Evolutionary conservation across 2,888 invertebrate genomes (phyloP).

Genomic region (Sphaeridia pumilis): DNA sequence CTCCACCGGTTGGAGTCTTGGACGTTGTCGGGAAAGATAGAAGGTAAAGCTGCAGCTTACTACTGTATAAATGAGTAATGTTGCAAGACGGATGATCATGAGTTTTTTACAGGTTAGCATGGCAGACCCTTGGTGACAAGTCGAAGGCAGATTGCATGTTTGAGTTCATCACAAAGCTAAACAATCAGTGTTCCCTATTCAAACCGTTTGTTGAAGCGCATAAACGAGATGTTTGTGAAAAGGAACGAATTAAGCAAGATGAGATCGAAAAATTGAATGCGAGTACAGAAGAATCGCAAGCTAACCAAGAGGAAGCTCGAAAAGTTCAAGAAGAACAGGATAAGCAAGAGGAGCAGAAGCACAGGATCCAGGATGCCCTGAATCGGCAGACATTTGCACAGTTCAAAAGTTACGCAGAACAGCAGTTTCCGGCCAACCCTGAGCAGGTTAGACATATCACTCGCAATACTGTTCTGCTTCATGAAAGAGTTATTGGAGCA

Average conservation of each 20-base stretch:
- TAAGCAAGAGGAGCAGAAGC: conserved; percentile 45
- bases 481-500: not conserved
- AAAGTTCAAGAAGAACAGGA: conserved; percentile 52
- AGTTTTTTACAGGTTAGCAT: conserved; percentile 55
- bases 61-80: not conserved
- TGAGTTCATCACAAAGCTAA: conserved; percentile 78
- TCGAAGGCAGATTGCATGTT: conserved; percentile 77
- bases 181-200: conserved; percentile 78
- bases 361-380: conserved; percentile 76
- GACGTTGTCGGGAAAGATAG: conserved; percentile 92
- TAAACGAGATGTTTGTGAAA: conserved; percentile 72
- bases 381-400: conserved; percentile 89
- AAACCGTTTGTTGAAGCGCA: conserved; percentile 84
- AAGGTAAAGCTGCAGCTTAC: conserved; percentile 43
- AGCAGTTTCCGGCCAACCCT: conserved; percentile 58
- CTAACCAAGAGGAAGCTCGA: conserved; percentile 54
- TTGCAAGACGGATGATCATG: not conserved
- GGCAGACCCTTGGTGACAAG: conserved; percentile 82
- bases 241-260: conserved; percentile 47
- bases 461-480: not conserved
- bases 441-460: conserved; percentile 48
- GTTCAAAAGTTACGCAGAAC: conserved; percentile 83
- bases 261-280: conserved; percentile 41
- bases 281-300: conserved; percentile 46
- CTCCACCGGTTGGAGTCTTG: conserved; percentile 74